Evolutionary conservation across 30 jellyfish, hydroid and myxozoan species (phyloP).

Genomic region (Cassiopea xamachana): DNA sequence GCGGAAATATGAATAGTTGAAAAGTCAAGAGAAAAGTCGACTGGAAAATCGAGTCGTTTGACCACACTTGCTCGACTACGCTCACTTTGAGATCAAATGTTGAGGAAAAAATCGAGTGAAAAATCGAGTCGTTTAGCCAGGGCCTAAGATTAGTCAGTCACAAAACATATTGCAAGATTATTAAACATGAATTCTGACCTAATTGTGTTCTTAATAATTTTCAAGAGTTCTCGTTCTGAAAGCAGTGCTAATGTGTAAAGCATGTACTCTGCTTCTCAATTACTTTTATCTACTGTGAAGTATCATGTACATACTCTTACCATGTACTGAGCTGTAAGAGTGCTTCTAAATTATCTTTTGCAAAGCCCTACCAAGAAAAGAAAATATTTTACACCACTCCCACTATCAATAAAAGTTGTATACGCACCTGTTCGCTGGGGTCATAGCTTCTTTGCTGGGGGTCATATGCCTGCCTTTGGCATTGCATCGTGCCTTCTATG

Average conservation of each 20-base stretch:
- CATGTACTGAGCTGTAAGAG: no score
- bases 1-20: no score
- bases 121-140: no score
- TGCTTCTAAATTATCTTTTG: not conserved
- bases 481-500: not conserved
- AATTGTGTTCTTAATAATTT: not conserved
- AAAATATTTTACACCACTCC: not conserved
- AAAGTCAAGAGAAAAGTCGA: no score
- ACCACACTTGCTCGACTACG: no score
- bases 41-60: no score
- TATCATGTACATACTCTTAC: no score
- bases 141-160: not conserved
- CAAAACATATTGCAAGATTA: not conserved
- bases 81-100: no score
- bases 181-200: not conserved
- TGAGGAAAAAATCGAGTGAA: no score
- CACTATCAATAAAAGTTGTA: not conserved
- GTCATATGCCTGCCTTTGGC: not conserved
- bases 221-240: not conserved
- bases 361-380: not conserved
- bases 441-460: not conserved
- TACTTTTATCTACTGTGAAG: no score
- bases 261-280: not conserved
- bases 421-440: not conserved
- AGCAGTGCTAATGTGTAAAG: not conserved